Base-by-base conservation (phyloP, 2,797 vertebrate genomes). In the Prionace glauca region DNA sequence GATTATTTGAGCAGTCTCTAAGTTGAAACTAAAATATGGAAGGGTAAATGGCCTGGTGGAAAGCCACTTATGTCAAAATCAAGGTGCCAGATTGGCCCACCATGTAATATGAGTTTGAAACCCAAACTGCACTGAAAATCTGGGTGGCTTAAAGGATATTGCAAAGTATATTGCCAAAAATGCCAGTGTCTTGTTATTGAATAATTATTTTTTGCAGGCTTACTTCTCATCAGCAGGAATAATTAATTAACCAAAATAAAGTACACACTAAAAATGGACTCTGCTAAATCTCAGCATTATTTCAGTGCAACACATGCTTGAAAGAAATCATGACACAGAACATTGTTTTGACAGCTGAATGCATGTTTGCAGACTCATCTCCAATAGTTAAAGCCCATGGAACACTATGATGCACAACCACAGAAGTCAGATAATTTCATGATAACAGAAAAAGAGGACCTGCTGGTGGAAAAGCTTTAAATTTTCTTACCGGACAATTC, bases 401-500 rank as follows among this genome's bases (percentile, higher is more conserved):
- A 81, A 45, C 16, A 45, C 16, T 41, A 45, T n/a, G 41, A 41
- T 84, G 36, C 5, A 41, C n/a, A 84, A 16, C 16, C 9, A 84
- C 18, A 45, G 3, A 81, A 81, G 45, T 50, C 1, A 50, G 14
- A 56, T 56, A 56, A 56, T 56, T 56, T 56, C 5, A 56, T 7
- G 50, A 65, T 65, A 11, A 84, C 18, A 22, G 0, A 84, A 84
- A 5, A 69, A 36, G 14, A 91, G 60, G 56, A 91, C 4, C 32
- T 20, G 32, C 16, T 91, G 86, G 4, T 92, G 36, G 12, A 67
- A 67, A 94, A 94, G 32, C 45, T 26, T 9, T 3, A 50, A 77
- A 10, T 88, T 9, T 95, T 98, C 98, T 97, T 97, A 99, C 99
- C 87, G 99, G 99, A 97, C 99, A 99, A 96, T 98, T 99, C 11